Conservation (phyloP, 2,113 vertebrate genomes). For the Aegotheles bennettii region DNA sequence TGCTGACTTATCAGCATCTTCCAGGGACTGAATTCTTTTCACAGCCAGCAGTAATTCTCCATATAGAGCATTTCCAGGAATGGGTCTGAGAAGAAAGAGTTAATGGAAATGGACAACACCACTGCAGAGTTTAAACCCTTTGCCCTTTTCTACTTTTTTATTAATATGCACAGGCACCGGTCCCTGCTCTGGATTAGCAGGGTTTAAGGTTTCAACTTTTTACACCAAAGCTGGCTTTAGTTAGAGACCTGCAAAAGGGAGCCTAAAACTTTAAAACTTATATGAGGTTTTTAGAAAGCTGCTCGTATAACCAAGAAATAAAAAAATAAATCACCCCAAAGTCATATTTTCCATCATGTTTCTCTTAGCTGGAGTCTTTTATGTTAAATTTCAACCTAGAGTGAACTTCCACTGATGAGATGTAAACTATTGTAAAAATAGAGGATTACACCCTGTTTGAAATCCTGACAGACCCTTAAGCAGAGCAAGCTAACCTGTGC, state of each 20-base stretch:
- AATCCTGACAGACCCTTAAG: slow-evolving; percentile 19
- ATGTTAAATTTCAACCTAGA: slow-evolving; percentile 50
- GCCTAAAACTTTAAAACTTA: slow-evolving; percentile 51
- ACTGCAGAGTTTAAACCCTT: not conserved
- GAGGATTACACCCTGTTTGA: slow-evolving; percentile 11
- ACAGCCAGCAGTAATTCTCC: not conserved
- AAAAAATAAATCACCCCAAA: not conserved
- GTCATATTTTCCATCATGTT: slow-evolving; percentile 53
- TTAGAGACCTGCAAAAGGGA: not conserved
- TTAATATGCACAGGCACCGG: slow-evolving; percentile 33
- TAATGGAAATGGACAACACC: slow-evolving; percentile 39
- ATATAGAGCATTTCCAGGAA: not conserved
- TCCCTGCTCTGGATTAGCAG: slow-evolving; percentile 17
- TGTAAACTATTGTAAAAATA: slow-evolving; percentile 36
- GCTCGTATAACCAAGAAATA: not conserved
- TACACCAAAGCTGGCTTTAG: slow-evolving; percentile 24
- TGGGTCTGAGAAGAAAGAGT: slow-evolving; percentile 22
- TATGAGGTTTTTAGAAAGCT: slow-evolving; percentile 39
- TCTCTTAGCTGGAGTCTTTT: not conserved
- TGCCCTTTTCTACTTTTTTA: slow-evolving; percentile 42
- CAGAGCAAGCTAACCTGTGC: not conserved
- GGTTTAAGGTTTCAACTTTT: slow-evolving; percentile 39
- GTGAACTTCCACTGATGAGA: slow-evolving; percentile 46
- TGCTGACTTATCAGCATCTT: slow-evolving; percentile 38
- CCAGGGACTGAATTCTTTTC: not conserved